Evolutionary conservation across 2,888 invertebrate genomes (phyloP).

Genomic region (Nipponacmea schrenckii): DNA sequence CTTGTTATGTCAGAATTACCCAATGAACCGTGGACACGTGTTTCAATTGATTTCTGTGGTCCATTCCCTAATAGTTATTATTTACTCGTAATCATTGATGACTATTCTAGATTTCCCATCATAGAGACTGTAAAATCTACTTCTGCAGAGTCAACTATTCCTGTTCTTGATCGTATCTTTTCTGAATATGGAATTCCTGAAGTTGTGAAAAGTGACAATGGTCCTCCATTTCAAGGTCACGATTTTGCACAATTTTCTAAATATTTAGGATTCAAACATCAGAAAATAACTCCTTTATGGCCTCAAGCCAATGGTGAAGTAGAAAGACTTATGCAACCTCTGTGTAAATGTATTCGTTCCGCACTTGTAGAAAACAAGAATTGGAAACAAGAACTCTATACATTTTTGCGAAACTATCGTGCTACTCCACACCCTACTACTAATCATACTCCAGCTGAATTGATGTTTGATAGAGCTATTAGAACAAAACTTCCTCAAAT

Average conservation of each 20-base stretch:
- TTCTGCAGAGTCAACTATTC: constrained; percentile 27
- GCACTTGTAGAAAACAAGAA: constrained; percentile 15
- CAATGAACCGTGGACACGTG: constrained; percentile 20
- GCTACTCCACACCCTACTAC: constrained; percentile 27
- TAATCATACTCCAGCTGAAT: constrained; percentile 23
- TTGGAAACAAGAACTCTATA: constrained; percentile 22
- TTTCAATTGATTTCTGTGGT: constrained; percentile 32
- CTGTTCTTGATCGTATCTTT: constrained; percentile 31
- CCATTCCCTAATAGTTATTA: constrained; percentile 28
- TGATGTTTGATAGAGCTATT: constrained; percentile 25
- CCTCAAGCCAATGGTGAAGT: not conserved
- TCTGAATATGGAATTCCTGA: constrained; percentile 32
- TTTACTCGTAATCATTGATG: constrained; percentile 37
- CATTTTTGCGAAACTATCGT: constrained; percentile 19
- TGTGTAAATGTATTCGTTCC: not conserved
- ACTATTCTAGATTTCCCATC: constrained; percentile 35
- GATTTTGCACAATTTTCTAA: not conserved
- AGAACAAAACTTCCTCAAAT: constrained; percentile 25
- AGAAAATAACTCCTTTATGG: not conserved
- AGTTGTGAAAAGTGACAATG: constrained; percentile 26
- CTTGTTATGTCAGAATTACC: constrained; percentile 22
- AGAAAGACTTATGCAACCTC: not conserved
- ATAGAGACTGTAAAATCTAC: constrained; percentile 30
- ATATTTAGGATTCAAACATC: not conserved
- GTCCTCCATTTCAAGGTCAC: not conserved